Base-by-base conservation (phyloP, 2,888 invertebrate species). In the Parascotia fuliginaria region DNA sequence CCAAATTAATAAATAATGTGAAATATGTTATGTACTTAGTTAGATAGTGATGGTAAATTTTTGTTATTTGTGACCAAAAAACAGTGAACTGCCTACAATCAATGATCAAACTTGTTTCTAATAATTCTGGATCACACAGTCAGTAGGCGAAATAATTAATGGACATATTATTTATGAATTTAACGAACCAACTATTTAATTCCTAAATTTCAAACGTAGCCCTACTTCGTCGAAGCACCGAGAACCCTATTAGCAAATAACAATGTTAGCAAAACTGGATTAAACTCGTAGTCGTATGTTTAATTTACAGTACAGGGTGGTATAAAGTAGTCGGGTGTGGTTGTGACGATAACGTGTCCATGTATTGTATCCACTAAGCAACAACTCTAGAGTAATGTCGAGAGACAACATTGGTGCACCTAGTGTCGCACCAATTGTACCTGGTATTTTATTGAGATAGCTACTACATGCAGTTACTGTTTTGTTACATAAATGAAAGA, bases 331-430 rank as follows among this genome's bases (percentile, higher is more conserved):
- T 45, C 38, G 42, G 61, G 56, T 54, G 49, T 55, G 52, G 59
- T 50, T 60, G 50, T 33, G 44, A 71, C 67, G 65, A 73, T 74
- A 67, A 64, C 55, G 39, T 57, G 38, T 15, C 29, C 33, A 40
- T 60, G 52, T 47, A 58, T 73, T 75, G 74, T 66, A 73, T 62
- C 52, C 60, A 63, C 56, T 61, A 43, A 54, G 65, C 53, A 64
- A 73, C 73, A 74, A 77, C 70, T 73, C 63, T 59, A 64, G 70
- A 55, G 46, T 73, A 77, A 79, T 72, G 76, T 77, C 65, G 69
- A 55, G 68, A 73, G 66, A 77, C 67, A 73, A 69, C 58, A 55
- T 60, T 48, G 62, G 67, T 62, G 67, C 77, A 79, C 73, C 72
- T 63, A 60, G 52, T 53, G 47, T 42, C 43, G 15, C 22, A 22